Evolutionary conservation across 1,140 invertebrate genomes (phyloP), one percentile per base, ranked within the genome.

Genomic region (Mercenaria mercenaria): DNA sequence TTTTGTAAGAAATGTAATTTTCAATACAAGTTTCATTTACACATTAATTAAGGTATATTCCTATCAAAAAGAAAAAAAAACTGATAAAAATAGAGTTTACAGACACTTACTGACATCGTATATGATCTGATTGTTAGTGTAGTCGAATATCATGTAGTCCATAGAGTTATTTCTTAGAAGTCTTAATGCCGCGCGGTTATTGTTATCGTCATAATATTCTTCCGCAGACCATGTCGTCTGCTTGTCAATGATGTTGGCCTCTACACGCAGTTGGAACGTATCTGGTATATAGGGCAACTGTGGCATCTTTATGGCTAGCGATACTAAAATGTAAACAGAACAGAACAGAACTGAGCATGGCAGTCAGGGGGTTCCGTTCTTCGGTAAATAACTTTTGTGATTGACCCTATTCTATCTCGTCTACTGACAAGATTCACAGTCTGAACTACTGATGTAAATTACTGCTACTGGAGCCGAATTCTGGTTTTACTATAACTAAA

Each of bases 91-190:
- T 26, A 23, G 56, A 67, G 11, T 32, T 23, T n/a, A 47, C 6
- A 47, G 43, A 8, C 0, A 87, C 82, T 90, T 90, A 93, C 92
- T 81, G 43, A 88, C 77, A 41, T 91, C 85, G n/a, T 80, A 80
- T 34, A 92, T 85, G 8, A 93, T 32, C 39, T 92, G 92, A 80
- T 92, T 59, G 50, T 92, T 89, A 23, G 74, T 50, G 41, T 93
- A 92, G 61, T 93, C 93, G 61, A 91, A 92, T 1, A 92, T 50
- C 29, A 90, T 50, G 34, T 85, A 82, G 15, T 82, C 80, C 23
- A 56, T 61, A 3, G 61, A 61, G 29, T 87, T 64, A 18, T 34
- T 76, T 61, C 64, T 32, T 26, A 50, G 41, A 20, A 89, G 37
- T 15, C 76, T 64, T 4, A 93, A 29, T 13, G 89, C 88, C 10